phyloP scores from a whole-genome alignment of 2,797 vertebrate species.

The Hafferia zeledoni region DNA sequence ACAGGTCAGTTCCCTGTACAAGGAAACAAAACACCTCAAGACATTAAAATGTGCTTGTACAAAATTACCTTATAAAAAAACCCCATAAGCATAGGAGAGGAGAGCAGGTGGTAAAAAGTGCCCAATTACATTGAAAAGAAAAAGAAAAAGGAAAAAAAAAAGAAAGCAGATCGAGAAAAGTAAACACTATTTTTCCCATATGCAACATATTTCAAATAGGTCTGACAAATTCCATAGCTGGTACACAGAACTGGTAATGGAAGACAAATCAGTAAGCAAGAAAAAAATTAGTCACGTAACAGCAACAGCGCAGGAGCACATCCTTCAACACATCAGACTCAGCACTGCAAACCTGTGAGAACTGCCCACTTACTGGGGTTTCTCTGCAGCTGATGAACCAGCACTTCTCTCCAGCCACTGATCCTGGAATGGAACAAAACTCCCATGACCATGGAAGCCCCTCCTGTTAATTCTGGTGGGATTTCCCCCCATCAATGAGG shows the following conservation, averaged over 20 bases:
- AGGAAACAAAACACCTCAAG: background rate
- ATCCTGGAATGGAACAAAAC: background rate
- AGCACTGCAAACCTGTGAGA: background rate
- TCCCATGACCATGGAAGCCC: background rate
- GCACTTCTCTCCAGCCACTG: background rate
- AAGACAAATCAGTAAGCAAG: background rate
- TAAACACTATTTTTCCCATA: background rate
- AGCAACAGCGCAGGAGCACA: background rate
- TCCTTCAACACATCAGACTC: background rate
- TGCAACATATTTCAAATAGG: background rate
- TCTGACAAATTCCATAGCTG: background rate
- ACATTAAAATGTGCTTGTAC: background rate
- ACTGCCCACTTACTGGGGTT: background rate
- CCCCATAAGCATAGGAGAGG: background rate
- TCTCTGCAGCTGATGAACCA: background rate
- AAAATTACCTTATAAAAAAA: background rate
- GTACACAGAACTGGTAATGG: background rate
- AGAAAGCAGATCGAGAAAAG: background rate
- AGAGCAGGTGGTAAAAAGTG: background rate
- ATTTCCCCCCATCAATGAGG: background rate
- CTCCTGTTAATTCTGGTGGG: background rate
- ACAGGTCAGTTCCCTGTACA: background rate
- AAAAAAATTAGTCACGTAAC: background rate
- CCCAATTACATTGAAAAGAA: background rate
- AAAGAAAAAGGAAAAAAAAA: too few relatives aligned